Evolutionary conservation across 2,113 vertebrate species (phyloP), one percentile per base, ranked within the genome.

Genomic region (Sinocyclocheilus anshuiensis): DNA sequence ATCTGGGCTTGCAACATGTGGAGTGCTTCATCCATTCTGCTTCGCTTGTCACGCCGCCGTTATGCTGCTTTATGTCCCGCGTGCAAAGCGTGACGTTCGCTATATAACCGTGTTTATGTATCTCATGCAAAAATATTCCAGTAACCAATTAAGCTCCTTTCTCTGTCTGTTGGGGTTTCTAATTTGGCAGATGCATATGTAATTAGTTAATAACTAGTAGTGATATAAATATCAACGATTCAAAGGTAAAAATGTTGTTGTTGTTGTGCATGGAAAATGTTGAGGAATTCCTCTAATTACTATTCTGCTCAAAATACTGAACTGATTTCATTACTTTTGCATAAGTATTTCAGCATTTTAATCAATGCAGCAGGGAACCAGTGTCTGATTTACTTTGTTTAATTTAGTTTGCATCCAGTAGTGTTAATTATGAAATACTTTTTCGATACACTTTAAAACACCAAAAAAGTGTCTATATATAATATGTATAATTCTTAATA

Each of bases 1-100:
- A 36, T 61, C 72, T 45, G 72, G 72, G 42, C 42, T 16, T 11
- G 84, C 81, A 86, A 86, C 76, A 86, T 59, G 67, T 86, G 84
- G 39, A 26, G 29, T 63, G 7, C 11, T 36, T 33, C 55, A 18
- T 63, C 63, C 55, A 75, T 80, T 67, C 33, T 65, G n/a, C 45
- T 33, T 85, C 22, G 26, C 12, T 80, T 80, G 29, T 71, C 78
- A 48, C 6, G n/a, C 42, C 72, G 12, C 39, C 12, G 42, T 12
- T 81, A 16, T 13, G 16, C 15, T 65, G 42, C 57, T 81, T 81
- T 42, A 65, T 45, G 55, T 78, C 53, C 33, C 20, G 1, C 16
- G 2, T 77, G 75, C 48, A 2, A 76, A 77, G 13, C 8, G 45
- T 12, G 6, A 13, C 45, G 33, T 48, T 65, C 16, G 7, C 18